phyloP scores from a whole-genome alignment of 2,113 vertebrate species.

The Edolisoma coerulescens region DNA sequence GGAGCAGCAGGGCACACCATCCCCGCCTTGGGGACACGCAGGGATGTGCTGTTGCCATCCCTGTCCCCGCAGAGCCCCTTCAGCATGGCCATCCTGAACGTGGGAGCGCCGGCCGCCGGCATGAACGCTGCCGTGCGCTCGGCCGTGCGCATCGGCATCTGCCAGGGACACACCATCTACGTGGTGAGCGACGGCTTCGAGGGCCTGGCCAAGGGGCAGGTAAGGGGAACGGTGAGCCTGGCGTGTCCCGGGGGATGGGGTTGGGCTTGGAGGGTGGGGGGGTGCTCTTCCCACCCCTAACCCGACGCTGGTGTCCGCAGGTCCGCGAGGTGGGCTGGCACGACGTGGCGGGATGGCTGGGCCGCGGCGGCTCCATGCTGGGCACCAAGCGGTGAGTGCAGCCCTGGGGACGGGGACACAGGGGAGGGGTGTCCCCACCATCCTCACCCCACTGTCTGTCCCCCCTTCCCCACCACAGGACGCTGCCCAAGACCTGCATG shows the following conservation, averaged over 20 bases:
- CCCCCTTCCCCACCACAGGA: slow-evolving; percentile 66
- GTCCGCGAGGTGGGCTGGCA: slow-evolving; percentile 86
- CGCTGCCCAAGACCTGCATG: slow-evolving; percentile 83
- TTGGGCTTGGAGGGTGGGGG: not conserved
- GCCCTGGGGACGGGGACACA: accelerated
- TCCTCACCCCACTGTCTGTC: accelerated
- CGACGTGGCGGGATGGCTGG: slow-evolving; percentile 90
- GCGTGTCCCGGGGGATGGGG: accelerated
- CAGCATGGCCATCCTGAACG: slow-evolving; percentile 88
- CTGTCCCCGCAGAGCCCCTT: slow-evolving; percentile 70
- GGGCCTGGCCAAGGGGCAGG: slow-evolving; percentile 85
- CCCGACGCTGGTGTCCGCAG: slow-evolving; percentile 11
- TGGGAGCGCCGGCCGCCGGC: slow-evolving; percentile 89
- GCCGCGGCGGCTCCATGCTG: slow-evolving; percentile 90
- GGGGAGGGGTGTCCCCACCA: not conserved
- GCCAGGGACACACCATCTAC: slow-evolving; percentile 84
- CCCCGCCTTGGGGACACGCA: accelerated
- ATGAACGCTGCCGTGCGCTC: slow-evolving; percentile 93
- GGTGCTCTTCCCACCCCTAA: not conserved
- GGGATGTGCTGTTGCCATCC: accelerated
- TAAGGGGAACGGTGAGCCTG: not conserved
- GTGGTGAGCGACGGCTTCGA: slow-evolving; percentile 87
- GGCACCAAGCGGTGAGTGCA: slow-evolving; percentile 88
- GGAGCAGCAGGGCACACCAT: not conserved
- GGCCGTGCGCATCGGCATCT: slow-evolving; percentile 81